Evolutionary conservation across 1,140 invertebrate genomes (phyloP).

Genomic region (Megalopta genalis): DNA sequence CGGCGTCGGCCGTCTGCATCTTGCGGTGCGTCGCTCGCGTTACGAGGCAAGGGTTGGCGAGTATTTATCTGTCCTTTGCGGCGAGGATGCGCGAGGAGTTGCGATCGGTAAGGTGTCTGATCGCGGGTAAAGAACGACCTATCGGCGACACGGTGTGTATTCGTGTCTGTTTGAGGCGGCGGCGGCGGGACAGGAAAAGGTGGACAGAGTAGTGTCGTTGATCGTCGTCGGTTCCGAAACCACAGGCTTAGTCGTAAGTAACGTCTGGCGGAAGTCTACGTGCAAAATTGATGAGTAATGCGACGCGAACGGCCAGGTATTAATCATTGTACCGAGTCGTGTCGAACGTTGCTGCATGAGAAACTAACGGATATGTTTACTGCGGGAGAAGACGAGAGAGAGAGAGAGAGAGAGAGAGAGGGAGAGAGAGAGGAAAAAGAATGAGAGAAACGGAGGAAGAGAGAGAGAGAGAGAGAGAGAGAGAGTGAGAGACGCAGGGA

Average conservation of each 20-base stretch:
- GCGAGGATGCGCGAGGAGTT: slow-evolving; percentile 46
- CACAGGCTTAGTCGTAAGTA: slow-evolving; percentile 71
- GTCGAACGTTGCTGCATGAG: slow-evolving; percentile 45
- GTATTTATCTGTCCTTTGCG: slow-evolving; percentile 54
- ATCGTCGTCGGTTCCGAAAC: slow-evolving; percentile 51
- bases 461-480: too few relatives aligned
- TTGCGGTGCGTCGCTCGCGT: slow-evolving; percentile 46
- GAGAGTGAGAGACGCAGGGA: too few relatives aligned
- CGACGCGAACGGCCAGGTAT: slow-evolving; percentile 63
- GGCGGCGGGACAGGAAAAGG: too few relatives aligned
- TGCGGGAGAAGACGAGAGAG: neutral
- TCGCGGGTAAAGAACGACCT: slow-evolving; percentile 17
- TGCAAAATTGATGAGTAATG: slow-evolving; percentile 67
- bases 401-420: neutral
- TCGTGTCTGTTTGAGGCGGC: neutral
- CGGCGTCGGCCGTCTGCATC: slow-evolving; percentile 18
- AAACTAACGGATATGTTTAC: slow-evolving; percentile 48
- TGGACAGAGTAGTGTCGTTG: slow-evolving; percentile 37
- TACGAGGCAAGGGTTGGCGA: slow-evolving; percentile 24
- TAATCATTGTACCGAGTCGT: slow-evolving; percentile 54
- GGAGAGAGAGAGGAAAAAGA: too few relatives aligned
- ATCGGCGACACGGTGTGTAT: slow-evolving; percentile 4
- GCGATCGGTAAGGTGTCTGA: slow-evolving; percentile 54
- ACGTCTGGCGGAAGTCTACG: slow-evolving; percentile 68
- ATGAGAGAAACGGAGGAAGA: too few relatives aligned